Evolutionary conservation across 1,140 invertebrate species (phyloP).

Genomic region (Diachasma alloeum): DNA sequence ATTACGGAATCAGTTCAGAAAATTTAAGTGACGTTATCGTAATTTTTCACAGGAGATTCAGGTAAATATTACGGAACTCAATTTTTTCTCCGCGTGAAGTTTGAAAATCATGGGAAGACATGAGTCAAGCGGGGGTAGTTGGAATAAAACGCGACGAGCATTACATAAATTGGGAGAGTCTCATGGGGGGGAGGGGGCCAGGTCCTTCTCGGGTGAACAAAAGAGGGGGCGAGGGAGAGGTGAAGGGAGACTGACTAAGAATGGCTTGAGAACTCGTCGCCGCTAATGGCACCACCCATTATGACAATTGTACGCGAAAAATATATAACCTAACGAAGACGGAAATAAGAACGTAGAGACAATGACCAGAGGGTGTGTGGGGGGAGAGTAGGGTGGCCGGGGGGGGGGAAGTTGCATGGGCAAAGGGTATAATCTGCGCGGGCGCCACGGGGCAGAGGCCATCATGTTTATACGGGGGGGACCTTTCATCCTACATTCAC

Average conservation of each 20-base stretch:
- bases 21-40: too few relatives aligned
- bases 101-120: not conserved
- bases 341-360: not conserved
- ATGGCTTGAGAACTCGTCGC: slow-evolving; percentile 30
- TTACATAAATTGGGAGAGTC: not conserved
- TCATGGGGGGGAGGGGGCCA: not conserved
- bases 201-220: not conserved
- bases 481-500: not conserved
- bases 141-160: not conserved
- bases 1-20: too few relatives aligned
- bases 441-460: not conserved
- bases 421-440: not conserved
- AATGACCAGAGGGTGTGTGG: not conserved
- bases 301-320: slow-evolving; percentile 50
- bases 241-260: not conserved
- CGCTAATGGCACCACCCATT: slow-evolving; percentile 47
- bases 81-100: too few relatives aligned
- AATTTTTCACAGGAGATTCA: too few relatives aligned
- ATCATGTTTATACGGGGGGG: not conserved
- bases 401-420: not conserved
- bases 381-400: not conserved
- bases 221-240: not conserved
- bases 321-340: slow-evolving; percentile 43
- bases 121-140: not conserved
- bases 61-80: too few relatives aligned